Evolutionary conservation across 2,797 vertebrate species (phyloP).

Genomic region (Hybognathus amarus): DNA sequence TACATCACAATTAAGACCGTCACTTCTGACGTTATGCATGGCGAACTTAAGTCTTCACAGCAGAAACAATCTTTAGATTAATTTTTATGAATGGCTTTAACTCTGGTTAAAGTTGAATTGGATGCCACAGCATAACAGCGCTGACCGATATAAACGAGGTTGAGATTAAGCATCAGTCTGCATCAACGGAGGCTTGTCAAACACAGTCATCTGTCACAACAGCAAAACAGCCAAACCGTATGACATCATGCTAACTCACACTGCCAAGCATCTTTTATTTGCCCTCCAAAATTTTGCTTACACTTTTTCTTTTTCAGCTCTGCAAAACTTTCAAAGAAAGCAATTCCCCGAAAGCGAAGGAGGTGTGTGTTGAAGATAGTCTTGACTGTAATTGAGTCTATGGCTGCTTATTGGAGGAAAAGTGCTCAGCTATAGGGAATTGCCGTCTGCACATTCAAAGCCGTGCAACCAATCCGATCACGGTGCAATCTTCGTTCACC

Average conservation of each 20-base stretch:
- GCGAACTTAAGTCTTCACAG: neutral
- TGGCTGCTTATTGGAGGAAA: constrained; percentile 9
- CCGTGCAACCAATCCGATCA: constrained; percentile 37
- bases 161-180: constrained; percentile 64
- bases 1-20: neutral
- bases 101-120: neutral
- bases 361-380: constrained; percentile 32
- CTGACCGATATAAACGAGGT: neutral
- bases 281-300: constrained; percentile 58
- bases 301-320: neutral
- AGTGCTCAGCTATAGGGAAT: constrained; percentile 26
- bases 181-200: constrained; percentile 58
- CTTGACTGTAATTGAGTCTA: constrained; percentile 32
- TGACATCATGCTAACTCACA: constrained; percentile 80
- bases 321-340: constrained; percentile 49
- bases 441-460: constrained; percentile 30
- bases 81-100: neutral
- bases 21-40: neutral
- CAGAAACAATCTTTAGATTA: neutral
- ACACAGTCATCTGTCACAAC: constrained; percentile 56
- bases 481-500: neutral
- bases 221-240: constrained; percentile 80
- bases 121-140: neutral
- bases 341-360: constrained; percentile 27
- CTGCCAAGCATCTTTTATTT: constrained; percentile 72